phyloP scores from a whole-genome alignment of 2,888 invertebrate species.

The Stegana nigrithorax region DNA sequence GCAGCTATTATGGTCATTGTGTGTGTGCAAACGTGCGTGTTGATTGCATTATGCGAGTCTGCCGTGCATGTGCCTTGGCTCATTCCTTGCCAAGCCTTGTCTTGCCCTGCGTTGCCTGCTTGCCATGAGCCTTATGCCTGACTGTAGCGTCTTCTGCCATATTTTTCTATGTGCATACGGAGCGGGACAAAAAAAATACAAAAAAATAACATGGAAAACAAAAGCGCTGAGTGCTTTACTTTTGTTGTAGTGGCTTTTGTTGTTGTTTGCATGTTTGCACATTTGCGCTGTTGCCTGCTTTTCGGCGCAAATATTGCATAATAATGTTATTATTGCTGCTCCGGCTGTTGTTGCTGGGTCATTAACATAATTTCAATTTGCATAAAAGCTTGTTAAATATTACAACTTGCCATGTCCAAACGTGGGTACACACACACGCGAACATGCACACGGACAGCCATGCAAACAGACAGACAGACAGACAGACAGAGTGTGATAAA shows the following conservation, averaged over 20 bases:
- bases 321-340: slow-evolving; percentile 30
- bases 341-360: slow-evolving; percentile 24
- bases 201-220: too few relatives aligned
- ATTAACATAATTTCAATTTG: slow-evolving; percentile 60
- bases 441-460: not conserved
- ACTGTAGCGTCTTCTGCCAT: too few relatives aligned
- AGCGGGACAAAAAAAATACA: too few relatives aligned
- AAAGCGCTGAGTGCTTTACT: not conserved
- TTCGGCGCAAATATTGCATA: slow-evolving; percentile 33
- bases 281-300: slow-evolving; percentile 32
- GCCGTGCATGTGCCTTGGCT: not conserved
- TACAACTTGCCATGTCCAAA: slow-evolving; percentile 42
- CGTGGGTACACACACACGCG: slow-evolving; percentile 3
- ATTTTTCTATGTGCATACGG: too few relatives aligned
- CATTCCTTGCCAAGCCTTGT: not conserved
- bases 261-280: not conserved
- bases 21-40: slow-evolving; percentile 11
- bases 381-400: slow-evolving; percentile 57
- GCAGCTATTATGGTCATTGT: not conserved
- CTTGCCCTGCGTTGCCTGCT: not conserved
- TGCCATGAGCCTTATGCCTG: too few relatives aligned
- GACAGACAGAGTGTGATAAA: not conserved
- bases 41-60: slow-evolving; percentile 10
- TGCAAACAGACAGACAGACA: not conserved
- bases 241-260: not conserved